Base-by-base conservation (phyloP, 2,888 invertebrate species). In the Amiota communis region DNA sequence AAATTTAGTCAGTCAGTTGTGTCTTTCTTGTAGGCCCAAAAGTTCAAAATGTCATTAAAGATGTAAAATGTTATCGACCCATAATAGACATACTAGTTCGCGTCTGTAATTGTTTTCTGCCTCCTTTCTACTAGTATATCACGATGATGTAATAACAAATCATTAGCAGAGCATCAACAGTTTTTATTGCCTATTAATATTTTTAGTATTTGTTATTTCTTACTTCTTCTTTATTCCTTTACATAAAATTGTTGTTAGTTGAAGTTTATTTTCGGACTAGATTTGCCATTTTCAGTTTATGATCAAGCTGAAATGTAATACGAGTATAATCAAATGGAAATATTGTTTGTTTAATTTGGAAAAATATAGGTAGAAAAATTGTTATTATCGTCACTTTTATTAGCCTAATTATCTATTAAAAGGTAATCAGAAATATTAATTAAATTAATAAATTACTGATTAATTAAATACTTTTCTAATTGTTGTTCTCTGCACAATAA, bases 151-250 rank as follows among this genome's bases (percentile, higher is more conserved):
- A 59, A 59, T 59, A 59, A 36, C 36, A 36, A 36, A 36, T 36
- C 36, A 59, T 59, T 59, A 59, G 23, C 59, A 12, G 59, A 12
- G 59, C 59, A 59, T 17, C 20, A 59, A 20, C 10, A 17, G 8
- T 59, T 59, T 59, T 59, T 59, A 59, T 59, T 59, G 59, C 59
- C 59, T 59, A 59, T 59, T 59, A 59, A 2, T n/a, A n/a, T 59
- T 20, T 59, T 59, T 59, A 59, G 2, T 59, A 6, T 15, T 59
- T 59, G 11, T 59, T 59, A 8, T 15, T 10, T 17, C 23, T 36
- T 36, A 2, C 2, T 59, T 59, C 1, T 4, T 20, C 17, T 4
- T 20, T 46, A 63, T 3, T n/a, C n/a, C n/a, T n/a, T 47, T 46
- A 13, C 13, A 63, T 23, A 10, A 13, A 9, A 17, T 23, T 10